Evolutionary conservation across 2,888 invertebrate species (phyloP).

Genomic region (Emmelina monodactyla): DNA sequence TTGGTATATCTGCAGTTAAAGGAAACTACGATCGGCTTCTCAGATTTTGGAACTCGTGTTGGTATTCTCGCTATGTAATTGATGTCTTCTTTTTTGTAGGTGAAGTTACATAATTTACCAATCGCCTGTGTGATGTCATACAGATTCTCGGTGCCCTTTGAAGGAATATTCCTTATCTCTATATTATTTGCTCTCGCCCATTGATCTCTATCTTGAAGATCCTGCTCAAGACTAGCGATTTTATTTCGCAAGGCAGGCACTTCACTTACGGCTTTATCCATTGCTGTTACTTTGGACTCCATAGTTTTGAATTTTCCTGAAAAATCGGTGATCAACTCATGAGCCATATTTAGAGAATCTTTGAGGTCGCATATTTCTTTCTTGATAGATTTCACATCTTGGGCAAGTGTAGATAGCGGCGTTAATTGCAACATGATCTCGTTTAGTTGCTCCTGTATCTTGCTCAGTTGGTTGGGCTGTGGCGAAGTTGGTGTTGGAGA

Average conservation of each 20-base stretch:
- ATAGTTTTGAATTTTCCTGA: conserved; percentile 4
- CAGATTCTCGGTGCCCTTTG: conserved; percentile 10
- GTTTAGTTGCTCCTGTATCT: conserved; percentile 10
- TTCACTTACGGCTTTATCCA: conserved; percentile 6
- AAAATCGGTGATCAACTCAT: conserved; percentile 6
- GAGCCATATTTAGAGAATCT: conserved; percentile 9
- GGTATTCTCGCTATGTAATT: conserved; percentile 15
- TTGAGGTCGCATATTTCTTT: conserved; percentile 9
- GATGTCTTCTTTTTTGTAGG: conserved; percentile 8
- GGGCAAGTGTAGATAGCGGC: conserved; percentile 11
- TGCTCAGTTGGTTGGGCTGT: conserved; percentile 2
- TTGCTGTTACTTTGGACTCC: conserved; percentile 6
- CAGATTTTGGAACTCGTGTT: conserved; percentile 9
- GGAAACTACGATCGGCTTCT: conserved; percentile 11
- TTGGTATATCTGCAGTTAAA: conserved; percentile 11
- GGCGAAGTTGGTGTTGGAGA: conserved; percentile 8
- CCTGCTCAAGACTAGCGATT: conserved; percentile 5
- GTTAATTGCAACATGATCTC: conserved; percentile 8
- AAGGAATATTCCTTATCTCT: conserved; percentile 6
- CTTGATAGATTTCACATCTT: conserved; percentile 15
- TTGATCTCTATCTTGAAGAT: conserved; percentile 12
- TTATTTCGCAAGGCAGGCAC: conserved; percentile 8
- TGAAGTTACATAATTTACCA: conserved; percentile 1
- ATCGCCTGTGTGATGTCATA: conserved; percentile 9
- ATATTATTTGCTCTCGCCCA: conserved; percentile 12